Base-by-base conservation (phyloP, 2,888 invertebrate species). In the Seira sanloemensis region DNA sequence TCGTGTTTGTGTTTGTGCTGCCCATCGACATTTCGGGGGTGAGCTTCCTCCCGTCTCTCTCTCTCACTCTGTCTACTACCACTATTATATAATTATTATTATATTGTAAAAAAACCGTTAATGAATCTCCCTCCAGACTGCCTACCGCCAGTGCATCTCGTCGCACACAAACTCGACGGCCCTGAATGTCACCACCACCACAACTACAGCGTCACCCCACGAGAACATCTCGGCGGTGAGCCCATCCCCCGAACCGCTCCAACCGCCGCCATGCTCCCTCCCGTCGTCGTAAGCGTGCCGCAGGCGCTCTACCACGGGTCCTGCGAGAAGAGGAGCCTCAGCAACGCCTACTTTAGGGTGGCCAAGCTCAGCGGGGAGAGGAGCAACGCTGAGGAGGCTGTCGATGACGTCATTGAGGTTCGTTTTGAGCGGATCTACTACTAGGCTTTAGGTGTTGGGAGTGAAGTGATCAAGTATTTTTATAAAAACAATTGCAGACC, bases 1-100 rank as follows among this genome's bases (percentile, higher is more conserved):
- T 99, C 92, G 93, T 99, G 90, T 99, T 99, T 91, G 97, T 99
- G 91, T 98, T 99, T 91, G 96, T 98, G 74, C 94, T 99, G 90
- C 99, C 99, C 18, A 92, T 99, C 90, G 99, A 99, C 93, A 97
- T 99, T 67, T 97, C 98, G 85, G 96, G 97, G 90, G 98, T 99
- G 93, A 95, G 96, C 94, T 12, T 37, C 37, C 4, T 37, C 37
- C 4, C 37, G 12, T 7, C 37, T 37, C 37, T 37, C 12, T 37
- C 12, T 37, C 12, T 12, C 67, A 69, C 26, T 18, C 65, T n/a
- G 4, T 16, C 58, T 16, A 21, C 58, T 50, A 21, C 12, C 62
- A 25, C 19, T 18, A 5, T 50, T 75, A n/a, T n/a, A n/a, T n/a
- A n/a, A n/a, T n/a, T n/a, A n/a, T n/a, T n/a, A n/a, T n/a, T n/a